Conservation (phyloP, 2,888 invertebrate species). For the Tipula helvola region DNA sequence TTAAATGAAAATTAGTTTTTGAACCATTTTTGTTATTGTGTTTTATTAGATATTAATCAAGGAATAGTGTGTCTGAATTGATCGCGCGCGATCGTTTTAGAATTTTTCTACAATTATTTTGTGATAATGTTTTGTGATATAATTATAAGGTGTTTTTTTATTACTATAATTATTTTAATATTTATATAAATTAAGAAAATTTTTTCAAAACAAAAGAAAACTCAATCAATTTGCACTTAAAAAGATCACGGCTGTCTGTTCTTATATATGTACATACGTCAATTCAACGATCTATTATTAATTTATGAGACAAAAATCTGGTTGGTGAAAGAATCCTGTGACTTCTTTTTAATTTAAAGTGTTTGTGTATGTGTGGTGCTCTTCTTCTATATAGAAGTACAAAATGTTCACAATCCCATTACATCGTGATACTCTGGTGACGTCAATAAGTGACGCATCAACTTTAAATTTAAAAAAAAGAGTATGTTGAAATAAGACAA, state of each 20-base stretch:
- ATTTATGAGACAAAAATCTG: not conserved
- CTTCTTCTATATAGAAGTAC: conserved; percentile 25
- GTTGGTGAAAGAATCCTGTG: not conserved
- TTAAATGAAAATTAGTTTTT: not conserved
- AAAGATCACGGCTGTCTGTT: not conserved
- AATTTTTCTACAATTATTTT: not conserved
- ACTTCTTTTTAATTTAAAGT: not conserved
- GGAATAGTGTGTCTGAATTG: not conserved
- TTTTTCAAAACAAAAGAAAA: not conserved
- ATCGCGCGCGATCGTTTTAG: not conserved
- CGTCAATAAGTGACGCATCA: conserved; percentile 53
- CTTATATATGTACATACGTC: not conserved
- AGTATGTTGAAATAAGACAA: conserved; percentile 33
- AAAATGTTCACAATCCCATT: conserved; percentile 35
- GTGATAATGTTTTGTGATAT: conserved; percentile 9
- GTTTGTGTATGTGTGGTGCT: not conserved
- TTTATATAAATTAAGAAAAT: not conserved
- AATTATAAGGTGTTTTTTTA: not conserved
- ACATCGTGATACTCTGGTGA: conserved; percentile 37
- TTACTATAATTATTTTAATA: not conserved
- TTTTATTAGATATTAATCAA: not conserved
- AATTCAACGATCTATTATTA: not conserved
- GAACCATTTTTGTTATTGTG: not conserved
- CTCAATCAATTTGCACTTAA: not conserved
- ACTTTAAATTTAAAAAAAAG: conserved; percentile 42